phyloP scores from a whole-genome alignment of 2,888 invertebrate species.

The Stenichneumon culpator region DNA sequence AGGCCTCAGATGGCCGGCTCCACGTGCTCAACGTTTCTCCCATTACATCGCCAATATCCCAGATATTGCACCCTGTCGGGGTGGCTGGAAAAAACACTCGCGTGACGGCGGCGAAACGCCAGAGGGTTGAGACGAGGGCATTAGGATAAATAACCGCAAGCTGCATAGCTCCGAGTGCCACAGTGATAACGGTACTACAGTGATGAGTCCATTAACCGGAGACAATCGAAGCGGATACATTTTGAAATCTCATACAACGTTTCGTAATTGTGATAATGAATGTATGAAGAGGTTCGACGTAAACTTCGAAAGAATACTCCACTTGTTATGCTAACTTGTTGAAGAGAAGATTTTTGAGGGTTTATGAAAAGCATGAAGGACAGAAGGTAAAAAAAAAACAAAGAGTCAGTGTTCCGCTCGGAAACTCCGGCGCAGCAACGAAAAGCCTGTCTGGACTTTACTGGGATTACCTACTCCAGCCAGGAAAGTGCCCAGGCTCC shows the following conservation, averaged over 20 bases:
- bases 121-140: slow-evolving; percentile 6
- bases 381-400: background rate
- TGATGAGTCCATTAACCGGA: background rate
- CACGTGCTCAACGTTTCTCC: slow-evolving; percentile 76
- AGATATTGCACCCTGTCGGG: slow-evolving; percentile 70
- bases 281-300: background rate
- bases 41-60: slow-evolving; percentile 77
- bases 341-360: background rate
- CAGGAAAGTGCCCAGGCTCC: background rate
- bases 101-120: background rate
- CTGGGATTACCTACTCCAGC: slow-evolving; percentile 41
- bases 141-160: background rate
- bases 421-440: slow-evolving; percentile 17
- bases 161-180: background rate
- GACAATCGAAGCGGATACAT: background rate
- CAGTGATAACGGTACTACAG: background rate
- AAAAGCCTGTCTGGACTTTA: slow-evolving; percentile 35
- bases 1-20: slow-evolving; percentile 80
- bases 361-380: background rate
- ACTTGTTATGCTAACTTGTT: background rate
- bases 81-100: slow-evolving; percentile 19
- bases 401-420: background rate
- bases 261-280: background rate
- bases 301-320: background rate
- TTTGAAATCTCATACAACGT: background rate